Evolutionary conservation across 2,888 invertebrate genomes (phyloP), one percentile per base, ranked within the genome.

Genomic region (Steinernema scapterisci): DNA sequence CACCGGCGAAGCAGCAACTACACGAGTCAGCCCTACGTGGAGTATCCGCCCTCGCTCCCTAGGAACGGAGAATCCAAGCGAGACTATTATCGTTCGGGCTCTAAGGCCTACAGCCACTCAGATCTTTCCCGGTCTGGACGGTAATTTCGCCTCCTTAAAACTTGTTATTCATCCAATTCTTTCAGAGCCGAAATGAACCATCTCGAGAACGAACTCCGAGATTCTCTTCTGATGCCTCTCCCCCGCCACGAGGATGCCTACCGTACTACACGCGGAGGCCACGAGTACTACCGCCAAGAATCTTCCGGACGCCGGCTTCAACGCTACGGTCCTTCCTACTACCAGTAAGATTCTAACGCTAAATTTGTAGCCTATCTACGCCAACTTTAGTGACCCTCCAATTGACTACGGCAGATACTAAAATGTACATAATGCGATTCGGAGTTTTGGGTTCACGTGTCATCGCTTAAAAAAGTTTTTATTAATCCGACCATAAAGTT

Each of bases 161-260:
- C 38, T 9, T 38, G 38, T 38, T n/a, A 38, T 38, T 38, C n/a
- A 48, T 16, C 2, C 2, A 5, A 19, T 48, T 48, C 48, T 7
- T 48, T 48, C 13, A 48, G 48, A 48, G 5, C 13, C 5, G 46
- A 70, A 13, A 23, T 56, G 54, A 46, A 48, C 23, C 43, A 19
- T 5, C 31, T 75, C 70, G 73, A 76, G 54, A 63, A 79, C 23
- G 83, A 83, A 51, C 82, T 78, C 72, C 82, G 78, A 38, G 81
- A 83, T 72, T 76, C 78, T 11, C 70, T 78, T 63, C 73, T 77
- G 27, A 75, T 75, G 75, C 77, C 77, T 11, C 27, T 75, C 71
- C 75, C 76, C 3, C 21, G 76, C 31, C 23, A 44, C 71, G 45
- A 44, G 13, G 9, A 19, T 5, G 45, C 16, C 11, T 46, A 43